phyloP scores from a whole-genome alignment of 1,140 invertebrate genomes.

The Hestina assimilis region DNA sequence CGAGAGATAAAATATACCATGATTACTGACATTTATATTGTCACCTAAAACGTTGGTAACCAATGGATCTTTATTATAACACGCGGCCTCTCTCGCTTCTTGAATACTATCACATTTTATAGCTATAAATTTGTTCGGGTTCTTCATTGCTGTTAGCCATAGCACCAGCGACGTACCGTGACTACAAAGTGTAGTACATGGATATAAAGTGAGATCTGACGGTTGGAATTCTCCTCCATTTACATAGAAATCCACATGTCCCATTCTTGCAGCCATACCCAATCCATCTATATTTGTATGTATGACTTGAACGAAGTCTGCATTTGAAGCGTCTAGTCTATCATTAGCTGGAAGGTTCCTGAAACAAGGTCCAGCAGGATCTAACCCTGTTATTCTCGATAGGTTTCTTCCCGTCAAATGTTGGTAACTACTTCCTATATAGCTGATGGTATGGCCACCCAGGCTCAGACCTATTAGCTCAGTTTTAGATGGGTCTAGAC shows the following conservation, averaged over 20 bases:
- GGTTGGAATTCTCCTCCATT: no score
- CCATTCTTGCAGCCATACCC: conserved; percentile 82
- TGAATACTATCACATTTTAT: conserved; percentile 60
- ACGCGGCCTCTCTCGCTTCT: conserved; percentile 53
- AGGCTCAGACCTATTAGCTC: conserved; percentile 22
- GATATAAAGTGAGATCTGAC: conserved; percentile 64
- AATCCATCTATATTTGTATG: conserved; percentile 85
- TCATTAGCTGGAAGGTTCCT: conserved; percentile 66
- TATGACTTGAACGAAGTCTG: conserved; percentile 82
- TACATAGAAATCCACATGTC: no score
- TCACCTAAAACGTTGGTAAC: conserved; percentile 51
- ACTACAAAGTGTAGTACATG: conserved; percentile 58
- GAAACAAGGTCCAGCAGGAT: conserved; percentile 83
- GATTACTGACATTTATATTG: conserved; percentile 39
- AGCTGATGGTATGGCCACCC: conserved; percentile 22
- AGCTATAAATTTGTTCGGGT: conserved; percentile 55
- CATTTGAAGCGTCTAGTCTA: no score
- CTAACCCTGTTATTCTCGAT: conserved; percentile 77
- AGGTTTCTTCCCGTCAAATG: conserved; percentile 10
- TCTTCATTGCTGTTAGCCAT: conserved; percentile 51
- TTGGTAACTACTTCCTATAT: conserved; percentile 18
- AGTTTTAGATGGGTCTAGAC: conserved; percentile 14
- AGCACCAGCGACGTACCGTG: conserved; percentile 52
- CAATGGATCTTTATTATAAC: conserved; percentile 42
- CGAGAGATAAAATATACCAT: conserved; percentile 59